Conservation (phyloP, 2,113 vertebrate species). For the Stictonetta naevosa region DNA sequence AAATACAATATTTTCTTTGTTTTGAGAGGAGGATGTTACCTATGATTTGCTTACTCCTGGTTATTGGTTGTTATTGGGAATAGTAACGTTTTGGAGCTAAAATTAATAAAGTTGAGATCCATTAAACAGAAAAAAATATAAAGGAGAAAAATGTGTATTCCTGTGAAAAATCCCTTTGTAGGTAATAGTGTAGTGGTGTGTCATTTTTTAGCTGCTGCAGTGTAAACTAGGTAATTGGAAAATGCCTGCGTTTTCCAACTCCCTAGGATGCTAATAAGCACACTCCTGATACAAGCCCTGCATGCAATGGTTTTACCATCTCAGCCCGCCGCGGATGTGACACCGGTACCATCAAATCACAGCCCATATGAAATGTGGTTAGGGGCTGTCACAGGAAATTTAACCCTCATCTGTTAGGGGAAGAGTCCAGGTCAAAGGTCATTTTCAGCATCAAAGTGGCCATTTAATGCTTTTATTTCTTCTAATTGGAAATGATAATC, state of each 20-base stretch:
- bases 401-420: slow-evolving; percentile 81
- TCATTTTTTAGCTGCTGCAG: slow-evolving; percentile 58
- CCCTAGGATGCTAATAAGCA: slow-evolving; percentile 50
- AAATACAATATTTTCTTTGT: slow-evolving; percentile 54
- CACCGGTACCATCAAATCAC: slow-evolving; percentile 31
- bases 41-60: slow-evolving; percentile 60
- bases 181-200: slow-evolving; percentile 21
- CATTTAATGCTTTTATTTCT: slow-evolving; percentile 79
- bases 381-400: slow-evolving; percentile 84
- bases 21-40: slow-evolving; percentile 56
- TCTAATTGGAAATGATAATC: slow-evolving; percentile 82
- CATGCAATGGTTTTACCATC: slow-evolving; percentile 38
- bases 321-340: slow-evolving; percentile 31
- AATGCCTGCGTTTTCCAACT: slow-evolving; percentile 56
- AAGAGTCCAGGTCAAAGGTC: slow-evolving; percentile 74
- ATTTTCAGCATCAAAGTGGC: slow-evolving; percentile 74
- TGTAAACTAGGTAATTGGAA: slow-evolving; percentile 54
- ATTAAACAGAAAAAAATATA: slow-evolving; percentile 34
- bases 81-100: not conserved
- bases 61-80: slow-evolving; percentile 55
- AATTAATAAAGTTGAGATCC: slow-evolving; percentile 66
- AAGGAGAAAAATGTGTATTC: slow-evolving; percentile 44
- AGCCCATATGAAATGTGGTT: slow-evolving; percentile 76
- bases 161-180: slow-evolving; percentile 38
- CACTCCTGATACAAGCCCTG: slow-evolving; percentile 21